Conservation (phyloP, 2,888 invertebrate species). For the Suillia variegata region DNA sequence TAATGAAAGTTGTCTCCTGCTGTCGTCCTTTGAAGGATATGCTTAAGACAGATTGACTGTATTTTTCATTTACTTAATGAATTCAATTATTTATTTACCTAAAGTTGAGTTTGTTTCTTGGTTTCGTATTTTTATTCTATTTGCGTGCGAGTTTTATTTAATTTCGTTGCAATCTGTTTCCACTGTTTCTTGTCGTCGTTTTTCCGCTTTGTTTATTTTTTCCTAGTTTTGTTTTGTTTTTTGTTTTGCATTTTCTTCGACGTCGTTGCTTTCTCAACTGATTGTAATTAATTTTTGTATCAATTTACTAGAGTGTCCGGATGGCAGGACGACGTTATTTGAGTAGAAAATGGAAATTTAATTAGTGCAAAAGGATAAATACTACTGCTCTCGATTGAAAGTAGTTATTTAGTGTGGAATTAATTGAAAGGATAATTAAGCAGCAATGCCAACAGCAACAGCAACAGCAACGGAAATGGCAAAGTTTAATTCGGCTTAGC, state of each 20-base stretch:
- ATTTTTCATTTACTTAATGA: constrained; percentile 58
- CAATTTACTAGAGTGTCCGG: constrained; percentile 40
- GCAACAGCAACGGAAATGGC: background rate
- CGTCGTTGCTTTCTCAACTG: background rate
- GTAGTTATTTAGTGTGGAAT: constrained; percentile 12
- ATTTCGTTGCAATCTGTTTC: constrained; percentile 29
- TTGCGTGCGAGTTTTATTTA: constrained; percentile 28
- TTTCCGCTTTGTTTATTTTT: too few relatives aligned
- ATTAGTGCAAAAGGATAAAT: constrained; percentile 49
- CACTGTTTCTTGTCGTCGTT: constrained; percentile 26
- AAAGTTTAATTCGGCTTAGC: background rate
- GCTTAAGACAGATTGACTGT: constrained; percentile 42
- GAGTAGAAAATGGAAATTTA: constrained; percentile 50
- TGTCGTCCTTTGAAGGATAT: constrained; percentile 19
- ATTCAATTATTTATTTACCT: constrained; percentile 58
- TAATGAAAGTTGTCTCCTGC: too few relatives aligned
- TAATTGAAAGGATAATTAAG: constrained; percentile 18
- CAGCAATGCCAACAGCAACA: too few relatives aligned
- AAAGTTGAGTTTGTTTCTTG: constrained; percentile 30
- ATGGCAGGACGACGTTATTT: background rate
- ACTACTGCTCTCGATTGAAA: too few relatives aligned
- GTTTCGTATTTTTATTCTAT: constrained; percentile 37
- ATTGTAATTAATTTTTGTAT: constrained; percentile 40
- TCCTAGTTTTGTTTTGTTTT: background rate
- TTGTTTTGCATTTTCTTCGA: background rate